Conservation (phyloP, 2,113 vertebrate species). For the Lagopus leucura region DNA sequence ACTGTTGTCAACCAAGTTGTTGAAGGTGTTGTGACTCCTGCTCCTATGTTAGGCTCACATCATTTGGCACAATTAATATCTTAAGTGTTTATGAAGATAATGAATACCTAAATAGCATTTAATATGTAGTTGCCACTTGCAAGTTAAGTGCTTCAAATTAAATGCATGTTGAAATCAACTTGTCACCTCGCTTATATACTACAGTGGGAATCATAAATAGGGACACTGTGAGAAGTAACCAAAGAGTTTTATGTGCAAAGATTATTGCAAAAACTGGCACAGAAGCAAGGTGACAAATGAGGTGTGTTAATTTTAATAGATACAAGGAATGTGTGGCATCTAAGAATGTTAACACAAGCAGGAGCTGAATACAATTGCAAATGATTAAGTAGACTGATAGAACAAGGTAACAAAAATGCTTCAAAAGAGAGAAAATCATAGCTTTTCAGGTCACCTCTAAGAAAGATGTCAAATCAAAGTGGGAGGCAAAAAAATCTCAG, state of each 20-base stretch:
- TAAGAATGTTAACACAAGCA: slow-evolving; percentile 3
- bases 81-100: neutral
- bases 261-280: neutral
- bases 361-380: slow-evolving; percentile 24
- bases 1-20: neutral
- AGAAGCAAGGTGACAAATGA: neutral
- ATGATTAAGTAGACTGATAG: slow-evolving; percentile 46
- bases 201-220: neutral
- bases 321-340: slow-evolving; percentile 3
- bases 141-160: neutral
- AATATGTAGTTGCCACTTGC: neutral
- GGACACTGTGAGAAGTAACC: neutral
- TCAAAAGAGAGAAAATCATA: slow-evolving; percentile 47
- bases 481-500: slow-evolving; percentile 44
- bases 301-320: slow-evolving; percentile 36
- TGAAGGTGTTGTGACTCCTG: neutral
- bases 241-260: neutral
- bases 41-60: neutral
- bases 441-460: slow-evolving; percentile 49
- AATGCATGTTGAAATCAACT: neutral
- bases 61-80: neutral
- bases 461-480: slow-evolving; percentile 64
- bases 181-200: neutral
- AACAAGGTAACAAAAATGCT: slow-evolving; percentile 38
- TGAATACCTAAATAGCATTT: neutral